Percentiles rank a stretch among this genome's conserved stretches.
phyloP scores from a whole-genome alignment of 2,797 vertebrate species.

The Diplodus puntazzo region DNA sequence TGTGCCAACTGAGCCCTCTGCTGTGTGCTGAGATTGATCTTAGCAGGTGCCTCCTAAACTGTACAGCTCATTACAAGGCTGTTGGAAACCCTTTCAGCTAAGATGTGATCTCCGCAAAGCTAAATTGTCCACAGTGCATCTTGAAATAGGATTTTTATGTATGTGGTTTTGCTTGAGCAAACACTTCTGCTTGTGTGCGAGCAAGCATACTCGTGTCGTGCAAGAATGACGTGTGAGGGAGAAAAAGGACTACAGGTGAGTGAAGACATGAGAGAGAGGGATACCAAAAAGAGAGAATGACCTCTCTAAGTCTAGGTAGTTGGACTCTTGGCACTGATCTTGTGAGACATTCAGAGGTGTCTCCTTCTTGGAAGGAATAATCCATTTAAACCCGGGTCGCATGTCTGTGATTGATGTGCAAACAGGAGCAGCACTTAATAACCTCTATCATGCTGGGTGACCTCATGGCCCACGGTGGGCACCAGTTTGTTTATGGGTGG shows the following conservation, averaged over 20 bases:
- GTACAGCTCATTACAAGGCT: constrained; percentile 63
- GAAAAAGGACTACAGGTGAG: constrained; percentile 21
- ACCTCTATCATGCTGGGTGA: constrained; percentile 84
- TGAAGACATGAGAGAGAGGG: constrained; percentile 39
- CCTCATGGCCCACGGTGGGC: constrained; percentile 69
- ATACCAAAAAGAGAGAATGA: constrained; percentile 60
- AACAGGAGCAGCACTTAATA: constrained; percentile 82
- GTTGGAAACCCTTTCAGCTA: constrained; percentile 51
- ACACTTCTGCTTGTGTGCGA: constrained; percentile 15
- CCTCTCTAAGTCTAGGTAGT: constrained; percentile 73
- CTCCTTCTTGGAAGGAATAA: constrained; percentile 80
- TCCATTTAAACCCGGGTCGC: constrained; percentile 79
- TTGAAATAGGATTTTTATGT: constrained; percentile 56
- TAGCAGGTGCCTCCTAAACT: constrained; percentile 53
- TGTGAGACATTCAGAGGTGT: constrained; percentile 77
- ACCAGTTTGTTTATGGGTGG: constrained; percentile 91
- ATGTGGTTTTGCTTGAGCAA: constrained; percentile 35
- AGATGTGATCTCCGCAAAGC: constrained; percentile 48
- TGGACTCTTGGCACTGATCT: constrained; percentile 77
- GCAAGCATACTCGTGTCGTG: background rate
- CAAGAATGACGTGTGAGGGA: constrained; percentile 5
- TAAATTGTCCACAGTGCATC: constrained; percentile 45
- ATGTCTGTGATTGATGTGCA: constrained; percentile 82
- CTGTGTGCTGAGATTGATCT: constrained; percentile 64
- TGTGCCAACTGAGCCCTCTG: constrained; percentile 19